phyloP scores from a whole-genome alignment of 1,140 invertebrate genomes.

The Helicoverpa zea region DNA sequence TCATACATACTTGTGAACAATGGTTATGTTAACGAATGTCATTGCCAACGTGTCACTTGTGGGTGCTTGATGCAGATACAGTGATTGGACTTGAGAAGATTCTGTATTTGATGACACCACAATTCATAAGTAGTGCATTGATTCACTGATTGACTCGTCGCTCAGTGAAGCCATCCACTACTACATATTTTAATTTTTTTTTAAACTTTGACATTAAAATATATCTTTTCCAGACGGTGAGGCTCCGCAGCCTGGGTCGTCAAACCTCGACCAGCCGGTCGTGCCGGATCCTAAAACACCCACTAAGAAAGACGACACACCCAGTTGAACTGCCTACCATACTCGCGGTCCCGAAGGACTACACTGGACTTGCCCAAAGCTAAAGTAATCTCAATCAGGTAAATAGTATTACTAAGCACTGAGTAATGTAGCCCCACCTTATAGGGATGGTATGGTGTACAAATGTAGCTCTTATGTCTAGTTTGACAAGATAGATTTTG shows the following conservation, averaged over 20 bases:
- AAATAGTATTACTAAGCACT: constrained; percentile 78
- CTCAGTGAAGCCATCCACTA: no score
- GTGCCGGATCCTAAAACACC: constrained; percentile 56
- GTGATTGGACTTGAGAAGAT: not conserved
- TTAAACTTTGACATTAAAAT: not conserved
- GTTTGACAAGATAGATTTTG: constrained; percentile 41
- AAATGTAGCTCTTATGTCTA: constrained; percentile 60
- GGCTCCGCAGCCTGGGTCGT: constrained; percentile 71
- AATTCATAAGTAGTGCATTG: no score
- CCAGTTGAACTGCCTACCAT: constrained; percentile 77
- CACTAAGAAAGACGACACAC: constrained; percentile 68
- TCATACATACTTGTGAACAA: not conserved
- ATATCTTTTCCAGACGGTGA: constrained; percentile 68
- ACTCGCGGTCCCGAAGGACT: constrained; percentile 63
- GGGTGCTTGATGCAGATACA: not conserved
- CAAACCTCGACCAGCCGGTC: constrained; percentile 69
- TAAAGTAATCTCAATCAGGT: constrained; percentile 82
- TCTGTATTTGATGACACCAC: no score
- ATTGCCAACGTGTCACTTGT: not conserved
- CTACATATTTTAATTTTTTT: not conserved
- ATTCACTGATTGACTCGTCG: no score
- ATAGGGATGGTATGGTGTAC: constrained; percentile 64
- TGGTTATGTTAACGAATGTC: not conserved
- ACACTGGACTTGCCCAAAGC: constrained; percentile 79
- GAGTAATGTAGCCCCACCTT: constrained; percentile 70